Base-by-base conservation (phyloP, 2,113 vertebrate species). In the Sialia sialis region DNA sequence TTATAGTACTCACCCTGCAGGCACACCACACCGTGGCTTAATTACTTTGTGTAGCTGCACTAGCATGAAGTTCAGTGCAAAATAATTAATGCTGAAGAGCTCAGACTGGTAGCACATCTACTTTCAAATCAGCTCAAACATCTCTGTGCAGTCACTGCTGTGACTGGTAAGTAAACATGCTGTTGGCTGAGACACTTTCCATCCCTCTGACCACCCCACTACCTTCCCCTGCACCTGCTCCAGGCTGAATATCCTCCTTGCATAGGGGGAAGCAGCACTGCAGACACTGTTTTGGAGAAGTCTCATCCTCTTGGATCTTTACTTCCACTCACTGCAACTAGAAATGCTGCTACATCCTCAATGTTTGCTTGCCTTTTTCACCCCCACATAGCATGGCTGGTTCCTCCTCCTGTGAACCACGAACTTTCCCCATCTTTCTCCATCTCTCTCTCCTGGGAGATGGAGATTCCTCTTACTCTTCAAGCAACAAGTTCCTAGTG, bases 41-140 rank as follows among this genome's bases (percentile, higher is more conserved):
- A 94, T 93, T 96, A 92, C 67, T 62, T 85, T 27, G 18, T 63
- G 88, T 94, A 93, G 83, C 90, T 95, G 88, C 88, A 74, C 79
- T 66, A 90, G 75, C 94, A 88, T 51, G 88, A 93, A 92, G 64
- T 80, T 92, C 88, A 74, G 55, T 43, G 72, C 38, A 44, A 94
- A 93, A 94, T 94, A 96, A 96, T 93, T 92, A 95, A 92, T 10
- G 8, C 62, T 74, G 64, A 63, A 87, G 75, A 89, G 49, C 92
- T 95, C 48, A 49, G 13, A 70, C 38, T 55, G 43, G 59, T 81
- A 51, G 27, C 5, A 3, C 64, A 55, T 76, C 74, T 85, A 55
- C 89, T 91, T 94, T 48, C 88, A 80, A 76, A 80, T 87, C 52
- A 60, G 86, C 52, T 84, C 73, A 23, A 38, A 30, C 41, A 34